A percentile compares a stretch with the other conserved stretches of the same genome.
These are phyloP conservation scores for Rhyacichthys aspro DNA, from an alignment of 2,797 vertebrate genomes.

Conservation along the genomic window DNA sequence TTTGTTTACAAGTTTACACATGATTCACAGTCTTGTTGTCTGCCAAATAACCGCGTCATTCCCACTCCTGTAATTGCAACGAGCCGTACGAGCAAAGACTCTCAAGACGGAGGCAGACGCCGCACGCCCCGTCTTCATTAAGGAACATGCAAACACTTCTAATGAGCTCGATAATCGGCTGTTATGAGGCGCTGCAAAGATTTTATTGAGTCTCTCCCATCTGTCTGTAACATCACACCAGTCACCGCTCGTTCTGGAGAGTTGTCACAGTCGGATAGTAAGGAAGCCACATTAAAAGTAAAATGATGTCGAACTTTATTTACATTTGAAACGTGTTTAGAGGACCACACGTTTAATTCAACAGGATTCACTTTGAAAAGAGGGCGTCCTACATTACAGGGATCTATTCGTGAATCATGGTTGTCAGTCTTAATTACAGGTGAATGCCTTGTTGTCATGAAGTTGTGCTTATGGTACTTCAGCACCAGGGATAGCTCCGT, in stretches of 20 bases:
- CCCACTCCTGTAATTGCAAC: conserved; percentile 3
- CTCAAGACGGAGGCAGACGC: not conserved
- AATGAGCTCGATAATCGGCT: conserved; percentile 34
- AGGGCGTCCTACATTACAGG: no score
- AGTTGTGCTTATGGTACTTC: conserved; percentile 22
- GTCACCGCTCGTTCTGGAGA: not conserved
- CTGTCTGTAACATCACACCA: conserved; percentile 3
- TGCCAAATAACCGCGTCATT: conserved; percentile 7
- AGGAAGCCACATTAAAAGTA: not conserved
- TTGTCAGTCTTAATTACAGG: no score
- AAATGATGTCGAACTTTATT: no score
- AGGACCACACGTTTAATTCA: no score
- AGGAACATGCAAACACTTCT: conserved; percentile 25
- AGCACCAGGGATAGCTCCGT: conserved; percentile 65
- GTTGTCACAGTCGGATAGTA: not conserved
- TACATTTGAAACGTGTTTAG: no score
- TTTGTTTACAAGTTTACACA: conserved; percentile 4
- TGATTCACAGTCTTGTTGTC: not conserved
- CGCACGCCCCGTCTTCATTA: conserved; percentile 35
- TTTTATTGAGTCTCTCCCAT: conserved; percentile 10
- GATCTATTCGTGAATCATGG: no score
- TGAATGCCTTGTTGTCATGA: no score
- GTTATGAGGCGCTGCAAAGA: conserved; percentile 18
- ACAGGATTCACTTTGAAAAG: no score
- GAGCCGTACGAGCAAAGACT: not conserved